phyloP scores from a whole-genome alignment of 2,797 vertebrate species.

The Sebastes flavidus region DNA sequence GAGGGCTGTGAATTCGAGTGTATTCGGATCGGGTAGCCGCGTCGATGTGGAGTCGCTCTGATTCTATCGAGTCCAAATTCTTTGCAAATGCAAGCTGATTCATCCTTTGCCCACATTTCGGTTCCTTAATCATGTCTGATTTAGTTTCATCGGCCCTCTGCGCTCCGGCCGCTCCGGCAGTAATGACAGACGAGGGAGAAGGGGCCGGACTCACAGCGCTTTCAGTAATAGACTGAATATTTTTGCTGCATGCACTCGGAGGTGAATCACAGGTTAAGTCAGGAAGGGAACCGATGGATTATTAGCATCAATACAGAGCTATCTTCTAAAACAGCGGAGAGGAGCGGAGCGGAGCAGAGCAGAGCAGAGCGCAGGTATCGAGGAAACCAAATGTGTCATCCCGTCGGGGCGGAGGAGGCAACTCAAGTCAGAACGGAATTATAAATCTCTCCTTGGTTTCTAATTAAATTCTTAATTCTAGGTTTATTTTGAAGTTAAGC shows the following conservation, averaged over 20 bases:
- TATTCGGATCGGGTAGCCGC: background rate
- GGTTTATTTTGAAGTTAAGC: background rate
- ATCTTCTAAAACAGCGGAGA: background rate
- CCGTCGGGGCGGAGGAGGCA: background rate
- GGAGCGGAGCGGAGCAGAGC: background rate
- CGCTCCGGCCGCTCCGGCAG: constrained; percentile 10
- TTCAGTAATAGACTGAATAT: constrained; percentile 55
- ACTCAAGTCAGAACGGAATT: background rate
- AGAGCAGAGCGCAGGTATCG: background rate
- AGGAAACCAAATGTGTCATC: background rate
- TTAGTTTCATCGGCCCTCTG: constrained; percentile 30
- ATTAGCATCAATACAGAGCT: constrained; percentile 18
- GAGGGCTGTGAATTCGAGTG: background rate
- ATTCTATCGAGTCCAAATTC: constrained; percentile 20
- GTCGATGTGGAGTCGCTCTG: background rate
- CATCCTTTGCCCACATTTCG: constrained; percentile 28
- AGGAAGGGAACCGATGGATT: constrained; percentile 20
- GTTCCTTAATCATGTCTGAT: constrained; percentile 47
- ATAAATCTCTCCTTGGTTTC: background rate
- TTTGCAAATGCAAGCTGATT: constrained; percentile 38
- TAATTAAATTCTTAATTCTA: background rate
- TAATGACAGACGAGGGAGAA: constrained; percentile 42
- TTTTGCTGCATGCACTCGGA: constrained; percentile 16
- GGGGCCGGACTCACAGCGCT: constrained; percentile 17
- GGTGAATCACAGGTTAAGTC: constrained; percentile 36